These are phyloP conservation scores for Cricetomys ansorgei DNA, from an alignment of 2,113 vertebrate species.

Conservation along the genomic window DNA sequence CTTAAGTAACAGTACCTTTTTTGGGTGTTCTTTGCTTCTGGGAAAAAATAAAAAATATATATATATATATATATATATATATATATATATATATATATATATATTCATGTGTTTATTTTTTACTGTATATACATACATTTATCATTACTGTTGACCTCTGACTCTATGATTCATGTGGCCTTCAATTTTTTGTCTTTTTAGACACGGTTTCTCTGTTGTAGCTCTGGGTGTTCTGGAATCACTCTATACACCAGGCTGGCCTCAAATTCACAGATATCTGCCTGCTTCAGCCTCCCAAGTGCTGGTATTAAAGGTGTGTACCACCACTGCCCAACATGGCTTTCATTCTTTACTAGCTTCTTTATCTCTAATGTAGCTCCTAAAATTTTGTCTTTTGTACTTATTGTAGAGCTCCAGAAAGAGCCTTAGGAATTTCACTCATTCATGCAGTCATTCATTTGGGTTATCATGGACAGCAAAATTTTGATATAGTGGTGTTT, in stretches of 20 bases:
- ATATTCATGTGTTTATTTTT: too few species aligned
- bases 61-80: too few species aligned
- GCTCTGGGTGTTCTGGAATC: too few species aligned
- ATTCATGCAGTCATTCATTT: background rate
- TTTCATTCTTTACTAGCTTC: background rate
- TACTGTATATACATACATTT: too few species aligned
- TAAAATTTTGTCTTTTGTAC: background rate
- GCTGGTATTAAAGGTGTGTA: too few species aligned
- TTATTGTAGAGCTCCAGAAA: background rate
- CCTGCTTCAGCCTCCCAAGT: too few species aligned
- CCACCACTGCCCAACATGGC: too few species aligned
- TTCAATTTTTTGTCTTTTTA: too few species aligned
- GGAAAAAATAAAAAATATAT: too few species aligned
- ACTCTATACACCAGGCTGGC: too few species aligned
- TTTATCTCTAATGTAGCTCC: background rate
- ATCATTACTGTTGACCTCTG: background rate
- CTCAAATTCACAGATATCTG: too few species aligned
- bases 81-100: fast-evolving
- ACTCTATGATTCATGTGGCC: background rate
- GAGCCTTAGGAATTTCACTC: background rate
- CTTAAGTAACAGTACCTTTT: background rate
- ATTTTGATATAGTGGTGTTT: background rate
- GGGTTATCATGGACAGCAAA: background rate
- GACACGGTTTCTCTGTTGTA: too few species aligned
- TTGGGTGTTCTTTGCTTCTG: background rate